These are phyloP conservation scores for Hirundichthys speculiger DNA, from an alignment of 2,113 vertebrate species.

Conservation along the genomic window DNA sequence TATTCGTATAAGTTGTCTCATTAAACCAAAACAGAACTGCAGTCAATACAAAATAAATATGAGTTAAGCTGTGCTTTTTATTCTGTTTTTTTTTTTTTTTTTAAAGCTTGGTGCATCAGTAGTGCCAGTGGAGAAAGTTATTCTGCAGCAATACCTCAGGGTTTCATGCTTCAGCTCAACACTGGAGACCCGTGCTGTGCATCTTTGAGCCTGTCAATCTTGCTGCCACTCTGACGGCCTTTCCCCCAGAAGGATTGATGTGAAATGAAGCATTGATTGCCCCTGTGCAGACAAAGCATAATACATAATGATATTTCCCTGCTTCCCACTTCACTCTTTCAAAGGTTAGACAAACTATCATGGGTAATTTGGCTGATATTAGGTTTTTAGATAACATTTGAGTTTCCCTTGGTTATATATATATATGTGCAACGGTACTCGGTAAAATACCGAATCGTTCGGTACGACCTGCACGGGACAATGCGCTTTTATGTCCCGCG, in stretches of 20 bases:
- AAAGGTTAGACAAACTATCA: conserved; percentile 34
- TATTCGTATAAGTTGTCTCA: too few species aligned
- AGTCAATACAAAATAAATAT: too few species aligned
- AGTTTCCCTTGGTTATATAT: conserved; percentile 16
- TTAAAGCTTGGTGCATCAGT: too few species aligned
- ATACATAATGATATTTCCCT: conserved; percentile 72
- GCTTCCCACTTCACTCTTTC: conserved; percentile 6
- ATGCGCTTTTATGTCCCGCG: too few species aligned
- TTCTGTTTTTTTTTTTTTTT: too few species aligned
- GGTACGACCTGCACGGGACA: too few species aligned
- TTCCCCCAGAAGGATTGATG: conserved; percentile 45
- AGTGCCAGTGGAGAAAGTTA: too few species aligned
- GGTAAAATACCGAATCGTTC: too few species aligned
- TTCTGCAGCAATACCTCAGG: conserved; percentile 31
- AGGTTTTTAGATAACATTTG: conserved; percentile 18
- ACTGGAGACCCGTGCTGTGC: conserved; percentile 26
- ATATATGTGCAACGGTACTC: too few species aligned
- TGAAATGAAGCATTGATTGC: conserved; percentile 74
- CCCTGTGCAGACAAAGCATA: conserved; percentile 59
- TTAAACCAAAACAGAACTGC: too few species aligned
- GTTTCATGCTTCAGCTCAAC: conserved; percentile 33
- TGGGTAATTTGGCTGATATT: conserved; percentile 17
- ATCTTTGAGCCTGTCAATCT: conserved; percentile 20
- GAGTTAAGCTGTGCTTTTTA: too few species aligned
- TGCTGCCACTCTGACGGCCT: conserved; percentile 20